Base-by-base conservation (phyloP, 2,113 vertebrate species). In the Athene noctua region DNA sequence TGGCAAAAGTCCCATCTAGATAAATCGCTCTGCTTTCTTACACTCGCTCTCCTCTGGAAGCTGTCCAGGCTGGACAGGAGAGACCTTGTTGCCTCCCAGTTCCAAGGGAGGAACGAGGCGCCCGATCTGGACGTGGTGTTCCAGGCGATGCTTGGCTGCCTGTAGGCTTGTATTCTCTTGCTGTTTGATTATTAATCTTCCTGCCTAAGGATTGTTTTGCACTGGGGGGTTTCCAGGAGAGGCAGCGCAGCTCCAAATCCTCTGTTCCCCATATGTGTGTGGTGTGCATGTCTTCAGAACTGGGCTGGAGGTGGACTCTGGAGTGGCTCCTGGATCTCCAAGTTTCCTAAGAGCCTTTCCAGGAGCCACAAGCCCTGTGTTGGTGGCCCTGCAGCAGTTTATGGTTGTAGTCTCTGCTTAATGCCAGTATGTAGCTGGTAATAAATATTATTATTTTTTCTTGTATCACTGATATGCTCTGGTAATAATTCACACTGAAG, bases 241-340 rank as follows among this genome's bases (percentile, higher is more conserved):
- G 74, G 52, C 66, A n/a, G 36, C 13, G 2, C 49, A 6, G 19
- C 82, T 70, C 55, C 49, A 2, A 46, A 21, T 32, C 68, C 51
- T 0, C 0, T 23, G 12, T 58, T 29, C 42, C 36, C 30, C 4
- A 0, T 2, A 0, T 2, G 15, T 2, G 14, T 38, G 32, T 27
- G 17, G 23, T 9, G n/a, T 2, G 8, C 9, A 2, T 1, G 1
- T 46, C 32, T 63, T 38, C 44, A 22, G 46, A 59, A 38, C 0
- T 2, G 11, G 72, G 54, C 40, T 68, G 63, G 3, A 40, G 0
- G 0, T 2, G 46, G 21, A 5, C 19, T 61, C 67, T 0, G 4
- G 49, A 19, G 32, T 1, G 0, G 17, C 58, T 85, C n/a, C 66
- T 59, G 63, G 13, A 44, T 27, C 71, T 54, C 62, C 2, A 5